phyloP scores from a whole-genome alignment of 1,140 invertebrate genomes.

The Drosophila ficusphila region DNA sequence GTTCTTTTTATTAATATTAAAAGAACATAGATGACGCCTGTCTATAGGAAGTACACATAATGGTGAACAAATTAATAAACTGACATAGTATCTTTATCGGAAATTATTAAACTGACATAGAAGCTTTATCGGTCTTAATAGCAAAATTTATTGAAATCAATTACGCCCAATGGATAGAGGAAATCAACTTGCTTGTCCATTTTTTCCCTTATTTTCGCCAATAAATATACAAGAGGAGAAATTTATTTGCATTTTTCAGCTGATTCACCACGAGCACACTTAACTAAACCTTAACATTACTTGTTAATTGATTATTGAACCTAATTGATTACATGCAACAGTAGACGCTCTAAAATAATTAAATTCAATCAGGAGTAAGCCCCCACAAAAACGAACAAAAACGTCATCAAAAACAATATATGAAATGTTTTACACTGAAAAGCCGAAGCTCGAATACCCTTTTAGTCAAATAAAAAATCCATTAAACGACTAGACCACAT shows the following conservation, averaged over 20 bases:
- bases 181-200: neutral
- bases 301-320: conserved; percentile 9
- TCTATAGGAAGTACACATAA: no score
- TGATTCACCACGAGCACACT: neutral
- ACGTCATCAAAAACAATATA: neutral
- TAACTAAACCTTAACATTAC: conserved; percentile 5
- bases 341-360: conserved; percentile 4
- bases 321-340: conserved; percentile 7
- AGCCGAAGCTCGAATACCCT: no score
- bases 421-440: neutral
- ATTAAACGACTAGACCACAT: no score
- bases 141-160: neutral
- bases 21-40: no score
- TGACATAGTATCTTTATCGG: no score
- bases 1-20: no score
- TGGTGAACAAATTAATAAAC: no score
- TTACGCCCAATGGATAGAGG: neutral
- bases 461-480: no score
- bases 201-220: conserved; percentile 10
- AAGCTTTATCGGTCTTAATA: no score
- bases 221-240: conserved; percentile 5
- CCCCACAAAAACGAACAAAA: neutral
- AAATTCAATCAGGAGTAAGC: neutral
- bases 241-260: neutral
- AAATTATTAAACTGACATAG: no score